Evolutionary conservation across 2,797 vertebrate genomes (phyloP), one percentile per base, ranked within the genome.

Genomic region (Eremophila alpestris): DNA sequence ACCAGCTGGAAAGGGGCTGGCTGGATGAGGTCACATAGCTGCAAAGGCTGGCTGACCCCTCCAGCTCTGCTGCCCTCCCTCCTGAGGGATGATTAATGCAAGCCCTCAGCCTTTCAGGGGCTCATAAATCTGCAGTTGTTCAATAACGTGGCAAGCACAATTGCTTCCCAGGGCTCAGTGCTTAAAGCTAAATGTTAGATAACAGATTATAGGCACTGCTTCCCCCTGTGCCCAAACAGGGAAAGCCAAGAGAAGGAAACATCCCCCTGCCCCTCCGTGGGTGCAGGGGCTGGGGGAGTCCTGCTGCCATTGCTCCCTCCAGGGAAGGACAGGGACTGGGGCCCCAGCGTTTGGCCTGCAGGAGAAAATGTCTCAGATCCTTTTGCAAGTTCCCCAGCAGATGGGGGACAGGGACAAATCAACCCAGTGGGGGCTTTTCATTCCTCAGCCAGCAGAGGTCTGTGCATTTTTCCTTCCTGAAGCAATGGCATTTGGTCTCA

Each of bases 211-310:
- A 75, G 69, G 38, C 5, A 0, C n/a, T 60, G 26, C 1, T 48
- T 52, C 34, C 27, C 32, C n/a, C 46, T 45, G 6, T 65, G 38
- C 67, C 36, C 64, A 43, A 80, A 23, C 11, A 26, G 16, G 26
- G 60, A 27, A 59, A 60, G 13, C 20, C 0, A 0, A 48, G 74
- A 78, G 36, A 7, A 55, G 17, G 18, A 75, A 84, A 55, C 5
- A 1, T 41, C 20, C 15, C 24, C 12, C 3, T 3, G 20, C 8
- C 60, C 24, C 16, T 16, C 14, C 45, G 1, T 1, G 17, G 10
- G 4, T 29, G 13, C 38, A 71, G 23, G n/a, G 24, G 3, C 36
- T 17, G 45, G 58, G 32, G 13, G 24, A 41, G 7, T 58, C n/a
- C 54, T 23, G 14, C 16, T 52, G 38, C 46, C 46, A 15, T 16